A percentile compares a stretch with the other conserved stretches of the same genome.
Conservation (phyloP, 92 coral and sea anemone genomes). For the Porites rus region DNA sequence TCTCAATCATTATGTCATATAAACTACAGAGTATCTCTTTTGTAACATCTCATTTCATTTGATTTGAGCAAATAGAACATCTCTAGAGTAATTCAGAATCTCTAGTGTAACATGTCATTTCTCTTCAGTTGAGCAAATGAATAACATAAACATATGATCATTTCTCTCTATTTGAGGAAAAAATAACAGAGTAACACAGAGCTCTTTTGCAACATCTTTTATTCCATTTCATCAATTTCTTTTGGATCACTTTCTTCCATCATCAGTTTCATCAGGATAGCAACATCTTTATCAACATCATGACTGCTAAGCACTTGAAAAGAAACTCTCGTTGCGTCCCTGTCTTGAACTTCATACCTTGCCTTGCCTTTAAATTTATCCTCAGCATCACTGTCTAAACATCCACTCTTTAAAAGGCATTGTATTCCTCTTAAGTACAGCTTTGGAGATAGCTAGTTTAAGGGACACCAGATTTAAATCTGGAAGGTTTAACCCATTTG, state of each 20-base stretch:
- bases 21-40: not conserved
- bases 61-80: not conserved
- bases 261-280: no score
- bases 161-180: not conserved
- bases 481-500: conserved; percentile 4
- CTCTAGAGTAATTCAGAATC: not conserved
- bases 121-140: conserved; percentile 11
- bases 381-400: conserved; percentile 42
- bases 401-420: conserved; percentile 25
- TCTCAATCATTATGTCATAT: conserved; percentile 5
- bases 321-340: no score
- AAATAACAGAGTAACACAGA: no score
- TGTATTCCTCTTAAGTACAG: conserved; percentile 36
- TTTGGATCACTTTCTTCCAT: no score
- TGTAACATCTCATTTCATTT: conserved; percentile 1
- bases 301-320: no score
- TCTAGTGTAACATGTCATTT: not conserved
- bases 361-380: conserved; percentile 21
- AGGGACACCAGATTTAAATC: conserved; percentile 9
- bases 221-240: no score
- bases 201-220: no score
- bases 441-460: conserved; percentile 20
- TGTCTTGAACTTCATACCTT: no score
- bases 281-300: no score
- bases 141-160: conserved; percentile 33